Evolutionary conservation across 1,140 invertebrate genomes (phyloP).

Genomic region (Leptonema lineaticorne): DNA sequence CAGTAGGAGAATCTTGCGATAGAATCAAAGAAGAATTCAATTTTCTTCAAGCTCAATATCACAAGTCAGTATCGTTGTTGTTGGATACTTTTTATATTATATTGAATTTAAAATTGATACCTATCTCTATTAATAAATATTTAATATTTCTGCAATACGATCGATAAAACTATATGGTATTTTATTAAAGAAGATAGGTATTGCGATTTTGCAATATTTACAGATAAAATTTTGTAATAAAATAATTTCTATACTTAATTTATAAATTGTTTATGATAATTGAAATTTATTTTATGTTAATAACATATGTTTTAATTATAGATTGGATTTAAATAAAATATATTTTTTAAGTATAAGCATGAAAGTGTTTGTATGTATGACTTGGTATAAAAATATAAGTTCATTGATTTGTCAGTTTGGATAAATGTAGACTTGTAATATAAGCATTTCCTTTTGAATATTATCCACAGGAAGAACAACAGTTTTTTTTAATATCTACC

Average conservation of each 20-base stretch:
- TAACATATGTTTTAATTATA: neutral
- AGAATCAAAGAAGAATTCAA: slow-evolving; percentile 98
- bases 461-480: slow-evolving; percentile 4
- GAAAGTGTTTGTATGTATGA: neutral
- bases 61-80: slow-evolving; percentile 78
- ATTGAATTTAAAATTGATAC: neutral
- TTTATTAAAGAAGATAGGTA: neutral
- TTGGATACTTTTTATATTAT: neutral
- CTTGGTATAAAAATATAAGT: neutral
- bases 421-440: neutral
- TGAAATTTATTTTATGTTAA: neutral
- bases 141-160: too few relatives aligned
- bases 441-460: slow-evolving; percentile 14
- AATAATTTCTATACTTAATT: neutral
- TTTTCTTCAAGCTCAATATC: slow-evolving; percentile 97
- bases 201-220: too few relatives aligned
- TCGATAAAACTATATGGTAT: too few relatives aligned
- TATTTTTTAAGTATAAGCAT: neutral
- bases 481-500: neutral
- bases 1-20: slow-evolving; percentile 88
- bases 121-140: neutral
- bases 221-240: too few relatives aligned
- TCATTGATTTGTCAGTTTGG: neutral
- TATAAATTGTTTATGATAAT: neutral
- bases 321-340: neutral